Base-by-base conservation (phyloP, 2,888 invertebrate species). In the Muscina levida region DNA sequence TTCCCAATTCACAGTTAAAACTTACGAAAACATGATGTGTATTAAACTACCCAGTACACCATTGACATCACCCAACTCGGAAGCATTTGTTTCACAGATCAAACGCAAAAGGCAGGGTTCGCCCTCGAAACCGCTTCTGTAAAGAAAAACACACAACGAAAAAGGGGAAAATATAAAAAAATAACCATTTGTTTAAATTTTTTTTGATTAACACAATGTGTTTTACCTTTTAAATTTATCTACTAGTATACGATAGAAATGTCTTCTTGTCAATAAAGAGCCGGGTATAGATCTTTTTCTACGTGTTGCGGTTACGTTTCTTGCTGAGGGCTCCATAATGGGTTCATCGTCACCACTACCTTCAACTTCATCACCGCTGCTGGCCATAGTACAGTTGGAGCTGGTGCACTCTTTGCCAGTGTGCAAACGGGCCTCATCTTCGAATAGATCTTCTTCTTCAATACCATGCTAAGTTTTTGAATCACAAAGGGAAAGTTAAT, bases 21-120 rank as follows among this genome's bases (percentile, higher is more conserved):
- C 93, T 93, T 89, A 95, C 95, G 94, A 93, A 62, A 95, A 92
- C 72, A 95, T 85, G 2, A 94, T 91, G 84, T 94, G 93, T 11
- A 95, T 88, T 72, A 95, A 86, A 85, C 93, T 93, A 48, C 95
- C 93, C 56, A 95, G 85, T 22, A 95, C 91, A 11, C 95, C 95
- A 86, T 93, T 93, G 81, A 92, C 81, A 26, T 88, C 86, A 26
- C 86, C 86, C 37, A 90, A 62, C 62, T 85, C 84, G 0, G 87
- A 87, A 0, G 86, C 91, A 72, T 93, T 92, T 51, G 92, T 92
- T 86, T 95, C 94, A 85, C 95, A 95, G 83, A 95, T 94, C 62
- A 93, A 91, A 82, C 94, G 91, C 75, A 94, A 91, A 79, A 95
- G 89, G 85, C 95, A 95, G 42, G 91, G 86, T 80, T 91, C 91